Evolutionary conservation across 2,888 invertebrate species (phyloP).

Genomic region (Tenthredo livida): DNA sequence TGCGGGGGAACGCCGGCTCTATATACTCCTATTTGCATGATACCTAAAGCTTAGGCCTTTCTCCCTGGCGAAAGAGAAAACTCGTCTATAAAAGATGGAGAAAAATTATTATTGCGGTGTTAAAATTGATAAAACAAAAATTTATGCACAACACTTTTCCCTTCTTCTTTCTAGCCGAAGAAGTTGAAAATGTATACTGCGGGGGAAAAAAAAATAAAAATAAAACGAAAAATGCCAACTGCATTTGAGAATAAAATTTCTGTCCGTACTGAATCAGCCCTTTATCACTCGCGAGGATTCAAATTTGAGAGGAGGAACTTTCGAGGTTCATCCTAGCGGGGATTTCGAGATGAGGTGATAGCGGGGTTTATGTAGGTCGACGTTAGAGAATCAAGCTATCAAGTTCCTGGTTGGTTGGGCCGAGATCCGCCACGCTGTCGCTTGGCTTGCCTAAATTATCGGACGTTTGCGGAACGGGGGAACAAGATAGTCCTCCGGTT

Average conservation of each 20-base stretch:
- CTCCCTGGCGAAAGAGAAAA: background rate
- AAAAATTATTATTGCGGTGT: background rate
- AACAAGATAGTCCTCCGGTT: slow-evolving; percentile 49
- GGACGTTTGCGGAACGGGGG: slow-evolving; percentile 44
- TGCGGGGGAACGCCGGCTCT: slow-evolving; percentile 53
- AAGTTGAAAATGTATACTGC: background rate
- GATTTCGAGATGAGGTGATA: slow-evolving; percentile 52
- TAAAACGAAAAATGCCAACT: background rate
- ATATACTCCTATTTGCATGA: slow-evolving; percentile 51
- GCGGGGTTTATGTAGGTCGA: slow-evolving; percentile 55
- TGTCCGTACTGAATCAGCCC: slow-evolving; percentile 29
- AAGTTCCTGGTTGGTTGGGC: slow-evolving; percentile 67
- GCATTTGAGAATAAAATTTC: background rate
- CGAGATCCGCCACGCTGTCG: slow-evolving; percentile 57
- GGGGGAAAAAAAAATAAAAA: background rate
- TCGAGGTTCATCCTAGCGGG: slow-evolving; percentile 39
- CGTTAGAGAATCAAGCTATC: slow-evolving; percentile 66
- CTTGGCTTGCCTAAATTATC: slow-evolving; percentile 54
- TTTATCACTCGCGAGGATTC: slow-evolving; percentile 36
- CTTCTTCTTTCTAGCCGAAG: background rate
- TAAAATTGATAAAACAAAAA: background rate
- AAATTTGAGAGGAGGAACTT: slow-evolving; percentile 44
- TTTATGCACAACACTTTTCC: background rate
- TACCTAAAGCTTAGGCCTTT: slow-evolving; percentile 19
- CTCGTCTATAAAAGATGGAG: background rate